Conservation (phyloP, 2,113 vertebrate genomes). For the Atherinomorus stipes region DNA sequence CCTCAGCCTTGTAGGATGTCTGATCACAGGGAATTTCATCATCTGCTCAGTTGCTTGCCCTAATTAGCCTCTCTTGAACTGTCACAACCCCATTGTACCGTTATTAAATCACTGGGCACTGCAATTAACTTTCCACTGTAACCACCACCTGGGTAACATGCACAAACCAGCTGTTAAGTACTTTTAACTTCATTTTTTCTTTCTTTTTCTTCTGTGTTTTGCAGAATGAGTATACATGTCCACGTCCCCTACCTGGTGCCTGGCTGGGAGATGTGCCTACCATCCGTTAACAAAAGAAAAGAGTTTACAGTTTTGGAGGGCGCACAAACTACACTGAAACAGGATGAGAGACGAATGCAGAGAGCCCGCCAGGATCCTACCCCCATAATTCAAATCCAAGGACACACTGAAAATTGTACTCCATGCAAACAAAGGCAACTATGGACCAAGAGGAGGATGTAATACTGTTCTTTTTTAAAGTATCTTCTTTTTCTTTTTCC, state of each 20-base stretch:
- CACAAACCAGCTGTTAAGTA: conserved; percentile 42
- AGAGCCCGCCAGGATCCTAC: conserved; percentile 33
- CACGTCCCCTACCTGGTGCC: conserved; percentile 82
- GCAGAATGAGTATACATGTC: conserved; percentile 84
- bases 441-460: conserved; percentile 24
- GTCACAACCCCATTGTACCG: conserved; percentile 60
- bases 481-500: conserved; percentile 35
- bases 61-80: conserved; percentile 64
- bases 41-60: conserved; percentile 70
- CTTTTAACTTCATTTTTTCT: conserved; percentile 31
- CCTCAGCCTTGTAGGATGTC: conserved; percentile 42
- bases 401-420: conserved; percentile 24
- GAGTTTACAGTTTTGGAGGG: conserved; percentile 28
- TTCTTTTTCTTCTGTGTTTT: conserved; percentile 28
- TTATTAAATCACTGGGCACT: conserved; percentile 65
- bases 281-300: conserved; percentile 73
- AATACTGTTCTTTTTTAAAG: conserved; percentile 10
- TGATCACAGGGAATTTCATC: conserved; percentile 55
- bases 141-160: conserved; percentile 47
- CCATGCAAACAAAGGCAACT: conserved; percentile 27
- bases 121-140: conserved; percentile 73
- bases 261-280: conserved; percentile 83
- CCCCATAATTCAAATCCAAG: conserved; percentile 29
- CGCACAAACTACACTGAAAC: conserved; percentile 24
- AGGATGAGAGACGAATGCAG: conserved; percentile 28